A percentile compares a stretch with the other conserved stretches of the same genome.
Evolutionary conservation across 2,888 invertebrate genomes (phyloP).

Genomic region (Anoplius nigerrimus): DNA sequence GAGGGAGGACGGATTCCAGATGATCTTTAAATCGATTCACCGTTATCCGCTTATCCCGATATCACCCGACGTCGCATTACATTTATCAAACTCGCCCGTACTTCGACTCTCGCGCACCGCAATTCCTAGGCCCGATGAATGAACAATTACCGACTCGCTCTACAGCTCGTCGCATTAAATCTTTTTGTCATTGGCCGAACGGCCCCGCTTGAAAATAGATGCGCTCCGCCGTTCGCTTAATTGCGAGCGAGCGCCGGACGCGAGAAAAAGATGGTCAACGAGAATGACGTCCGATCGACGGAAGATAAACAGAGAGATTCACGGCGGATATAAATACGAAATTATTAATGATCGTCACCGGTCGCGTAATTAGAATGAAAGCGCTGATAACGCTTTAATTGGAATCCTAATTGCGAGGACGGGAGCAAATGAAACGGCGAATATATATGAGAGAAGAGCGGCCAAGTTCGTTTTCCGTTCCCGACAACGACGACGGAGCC

Average conservation of each 20-base stretch:
- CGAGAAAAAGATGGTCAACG: no score
- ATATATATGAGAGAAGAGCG: conserved; percentile 29
- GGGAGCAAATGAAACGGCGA: conserved; percentile 42
- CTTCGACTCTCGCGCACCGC: no score
- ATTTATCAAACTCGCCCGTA: not conserved
- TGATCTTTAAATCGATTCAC: not conserved
- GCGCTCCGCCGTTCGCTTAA: no score
- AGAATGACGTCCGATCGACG: not conserved
- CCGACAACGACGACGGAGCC: conserved; percentile 26
- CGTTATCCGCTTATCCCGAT: conserved; percentile 9
- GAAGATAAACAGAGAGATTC: conserved; percentile 19
- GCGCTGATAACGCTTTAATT: conserved; percentile 54
- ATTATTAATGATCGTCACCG: conserved; percentile 49
- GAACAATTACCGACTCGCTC: no score
- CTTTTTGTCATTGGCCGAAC: no score
- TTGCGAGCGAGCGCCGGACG: no score
- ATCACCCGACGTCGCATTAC: not conserved
- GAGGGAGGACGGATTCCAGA: conserved; percentile 9
- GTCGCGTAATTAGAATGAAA: conserved; percentile 40
- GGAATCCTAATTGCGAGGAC: conserved; percentile 51
- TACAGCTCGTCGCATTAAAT: no score
- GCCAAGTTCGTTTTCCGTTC: conserved; percentile 10
- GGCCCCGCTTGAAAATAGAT: no score
- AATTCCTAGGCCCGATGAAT: no score
- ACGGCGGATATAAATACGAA: conserved; percentile 18